phyloP scores from a whole-genome alignment of 1,140 invertebrate genomes.

The Apis laboriosa region DNA sequence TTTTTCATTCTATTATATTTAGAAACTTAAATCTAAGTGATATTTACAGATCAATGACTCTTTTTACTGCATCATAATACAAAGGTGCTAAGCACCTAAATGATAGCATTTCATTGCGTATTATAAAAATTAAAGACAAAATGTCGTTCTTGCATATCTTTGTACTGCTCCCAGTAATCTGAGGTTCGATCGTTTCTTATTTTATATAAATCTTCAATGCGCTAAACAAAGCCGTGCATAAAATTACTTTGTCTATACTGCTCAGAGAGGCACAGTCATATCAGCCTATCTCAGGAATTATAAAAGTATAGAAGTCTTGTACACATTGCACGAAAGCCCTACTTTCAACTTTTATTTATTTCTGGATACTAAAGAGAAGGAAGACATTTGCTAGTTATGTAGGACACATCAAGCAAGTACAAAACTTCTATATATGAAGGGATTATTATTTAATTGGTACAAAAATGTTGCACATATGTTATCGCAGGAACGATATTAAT shows the following conservation, averaged over 20 bases:
- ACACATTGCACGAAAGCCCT: conserved; percentile 69
- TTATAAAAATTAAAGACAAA: conserved; percentile 78
- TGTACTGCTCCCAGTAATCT: conserved; percentile 74
- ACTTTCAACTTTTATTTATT: conserved; percentile 60
- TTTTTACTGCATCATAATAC: conserved; percentile 55
- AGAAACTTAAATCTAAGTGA: conserved; percentile 68
- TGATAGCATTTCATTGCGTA: conserved; percentile 59
- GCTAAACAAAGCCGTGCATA: conserved; percentile 61
- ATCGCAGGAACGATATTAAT: conserved; percentile 54
- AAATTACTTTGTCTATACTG: conserved; percentile 53
- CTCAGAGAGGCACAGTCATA: conserved; percentile 54
- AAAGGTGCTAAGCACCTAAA: conserved; percentile 63
- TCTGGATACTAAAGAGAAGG: conserved; percentile 69
- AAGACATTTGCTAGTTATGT: conserved; percentile 75
- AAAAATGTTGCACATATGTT: conserved; percentile 52
- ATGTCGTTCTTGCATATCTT: conserved; percentile 74
- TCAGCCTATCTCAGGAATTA: conserved; percentile 62
- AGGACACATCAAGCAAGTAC: conserved; percentile 68
- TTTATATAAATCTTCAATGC: conserved; percentile 62
- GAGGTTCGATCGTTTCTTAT: conserved; percentile 54
- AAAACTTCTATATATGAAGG: conserved; percentile 68
- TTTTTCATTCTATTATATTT: conserved; percentile 62
- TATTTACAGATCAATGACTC: conserved; percentile 75
- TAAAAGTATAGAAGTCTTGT: conserved; percentile 67
- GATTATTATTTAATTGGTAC: conserved; percentile 54